Percentiles rank a stretch among this genome's conserved stretches.
Evolutionary conservation across 2,113 vertebrate genomes (phyloP).

Genomic region (Orycteropus afer): DNA sequence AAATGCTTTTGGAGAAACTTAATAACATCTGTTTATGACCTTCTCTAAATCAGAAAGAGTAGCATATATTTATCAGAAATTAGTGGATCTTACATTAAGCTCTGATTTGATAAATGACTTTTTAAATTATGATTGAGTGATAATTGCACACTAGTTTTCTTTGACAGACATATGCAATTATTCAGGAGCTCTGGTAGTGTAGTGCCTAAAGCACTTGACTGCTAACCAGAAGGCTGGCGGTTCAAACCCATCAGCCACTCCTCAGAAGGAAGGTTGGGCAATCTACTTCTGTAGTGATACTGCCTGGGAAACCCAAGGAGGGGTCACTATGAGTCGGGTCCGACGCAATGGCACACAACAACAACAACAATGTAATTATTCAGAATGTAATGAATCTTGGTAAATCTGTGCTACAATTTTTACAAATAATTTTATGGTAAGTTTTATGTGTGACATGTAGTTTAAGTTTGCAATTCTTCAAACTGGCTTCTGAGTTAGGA

Average conservation of each 20-base stretch:
- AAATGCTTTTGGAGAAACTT: conserved; percentile 14
- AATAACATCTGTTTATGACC: background rate
- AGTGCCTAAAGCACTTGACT: too few relatives aligned
- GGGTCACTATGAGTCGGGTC: too few relatives aligned
- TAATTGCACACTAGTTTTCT: background rate
- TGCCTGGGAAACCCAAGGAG: too few relatives aligned
- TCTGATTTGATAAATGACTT: conserved; percentile 21
- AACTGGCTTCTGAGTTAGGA: background rate
- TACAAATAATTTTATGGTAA: background rate
- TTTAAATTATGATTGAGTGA: conserved; percentile 7
- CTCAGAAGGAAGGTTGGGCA: too few relatives aligned
- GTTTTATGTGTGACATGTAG: background rate
- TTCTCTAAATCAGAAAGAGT: background rate
- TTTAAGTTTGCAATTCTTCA: background rate
- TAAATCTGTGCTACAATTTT: background rate
- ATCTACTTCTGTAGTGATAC: too few relatives aligned
- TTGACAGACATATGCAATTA: too few relatives aligned
- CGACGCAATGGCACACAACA: too few relatives aligned
- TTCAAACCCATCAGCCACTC: too few relatives aligned
- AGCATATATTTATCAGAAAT: conserved; percentile 32
- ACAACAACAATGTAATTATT: too few relatives aligned
- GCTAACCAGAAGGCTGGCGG: too few relatives aligned
- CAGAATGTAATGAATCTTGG: background rate
- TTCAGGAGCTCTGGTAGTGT: too few relatives aligned
- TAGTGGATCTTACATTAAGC: background rate